Evolutionary conservation across 2,888 invertebrate genomes (phyloP), one percentile per base, ranked within the genome.

Genomic region (Argyresthia albistria): DNA sequence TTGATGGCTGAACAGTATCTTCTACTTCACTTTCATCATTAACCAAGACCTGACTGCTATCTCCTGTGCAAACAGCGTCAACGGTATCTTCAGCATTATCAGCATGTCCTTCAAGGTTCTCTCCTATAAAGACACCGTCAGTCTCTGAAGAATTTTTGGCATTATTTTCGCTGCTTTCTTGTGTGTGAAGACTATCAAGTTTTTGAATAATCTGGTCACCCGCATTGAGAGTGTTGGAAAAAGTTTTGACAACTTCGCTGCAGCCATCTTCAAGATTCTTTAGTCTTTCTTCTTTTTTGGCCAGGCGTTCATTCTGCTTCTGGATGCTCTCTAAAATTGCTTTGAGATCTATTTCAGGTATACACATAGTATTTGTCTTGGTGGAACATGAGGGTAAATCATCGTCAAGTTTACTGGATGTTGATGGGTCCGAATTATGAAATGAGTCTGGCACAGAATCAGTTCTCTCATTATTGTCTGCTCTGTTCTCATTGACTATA

Each of bases 151-250:
- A 9, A 39, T 39, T n/a, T 6, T 11, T n/a, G 9, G n/a, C n/a
- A 39, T 39, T 39, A 39, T 39, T 39, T 6, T 39, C 9, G 8
- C 9, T 9, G 3, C n/a, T n/a, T 14, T 14, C 14, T 43, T 66
- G 60, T 47, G 54, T 59, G 57, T 73, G 69, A 47, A 75, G 56
- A 16, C 35, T 57, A 11, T 76, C 69, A 36, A 77, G 57, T 59
- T 72, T 76, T 35, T 67, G 60, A 53, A 65, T 63, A 6, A 77
- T 64, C 53, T 63, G 57, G 46, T 74, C 62, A 11, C 69, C 68
- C 25, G 60, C 58, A 35, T 58, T 58, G 14, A 78, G 53, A 8
- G 72, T 72, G 37, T 53, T 65, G 1, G 67, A 57, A 53, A 75
- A 59, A 56, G 64, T 67, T 52, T 65, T 58, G 1, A 76, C 63